These are phyloP conservation scores for Sabellastarte sp. DNA, from an alignment of 2,888 invertebrate genomes.

Conservation along the genomic window DNA sequence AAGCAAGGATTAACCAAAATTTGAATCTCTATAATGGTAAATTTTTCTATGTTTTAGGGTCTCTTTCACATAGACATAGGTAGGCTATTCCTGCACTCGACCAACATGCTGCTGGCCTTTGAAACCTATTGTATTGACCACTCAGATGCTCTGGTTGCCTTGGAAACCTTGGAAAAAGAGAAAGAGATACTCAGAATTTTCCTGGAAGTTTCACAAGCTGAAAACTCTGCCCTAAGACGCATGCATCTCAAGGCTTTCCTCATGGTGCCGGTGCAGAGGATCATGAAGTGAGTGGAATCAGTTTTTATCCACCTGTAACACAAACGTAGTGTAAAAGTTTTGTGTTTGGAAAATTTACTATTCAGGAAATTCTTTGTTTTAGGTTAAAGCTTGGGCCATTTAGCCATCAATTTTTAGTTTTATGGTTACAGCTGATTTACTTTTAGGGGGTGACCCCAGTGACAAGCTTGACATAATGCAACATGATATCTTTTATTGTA, in stretches of 20 bases:
- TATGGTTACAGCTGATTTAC: no score
- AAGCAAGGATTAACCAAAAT: no score
- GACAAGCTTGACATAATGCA: no score
- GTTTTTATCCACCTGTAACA: no score
- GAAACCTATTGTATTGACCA: slow-evolving; percentile 87
- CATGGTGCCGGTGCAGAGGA: slow-evolving; percentile 95
- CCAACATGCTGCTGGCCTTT: slow-evolving; percentile 88
- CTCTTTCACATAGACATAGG: slow-evolving; percentile 86
- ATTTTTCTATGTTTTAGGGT: no score
- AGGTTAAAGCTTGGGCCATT: neutral
- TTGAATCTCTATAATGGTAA: no score
- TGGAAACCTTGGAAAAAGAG: slow-evolving; percentile 72
- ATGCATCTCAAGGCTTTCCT: slow-evolving; percentile 98
- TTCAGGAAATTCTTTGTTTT: neutral
- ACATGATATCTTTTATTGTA: no score
- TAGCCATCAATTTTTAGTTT: neutral
- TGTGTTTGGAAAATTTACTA: neutral
- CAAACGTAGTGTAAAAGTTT: neutral
- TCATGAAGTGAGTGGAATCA: slow-evolving; percentile 79
- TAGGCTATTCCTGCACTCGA: slow-evolving; percentile 81
- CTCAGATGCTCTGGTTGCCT: slow-evolving; percentile 19
- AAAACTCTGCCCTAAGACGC: slow-evolving; percentile 84
- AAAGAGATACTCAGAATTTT: slow-evolving; percentile 91
- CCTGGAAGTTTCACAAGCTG: slow-evolving; percentile 93
- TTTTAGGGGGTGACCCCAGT: no score